These are phyloP conservation scores for Ornithoptera alexandrae DNA, from an alignment of 2,888 invertebrate species.

Conservation along the genomic window DNA sequence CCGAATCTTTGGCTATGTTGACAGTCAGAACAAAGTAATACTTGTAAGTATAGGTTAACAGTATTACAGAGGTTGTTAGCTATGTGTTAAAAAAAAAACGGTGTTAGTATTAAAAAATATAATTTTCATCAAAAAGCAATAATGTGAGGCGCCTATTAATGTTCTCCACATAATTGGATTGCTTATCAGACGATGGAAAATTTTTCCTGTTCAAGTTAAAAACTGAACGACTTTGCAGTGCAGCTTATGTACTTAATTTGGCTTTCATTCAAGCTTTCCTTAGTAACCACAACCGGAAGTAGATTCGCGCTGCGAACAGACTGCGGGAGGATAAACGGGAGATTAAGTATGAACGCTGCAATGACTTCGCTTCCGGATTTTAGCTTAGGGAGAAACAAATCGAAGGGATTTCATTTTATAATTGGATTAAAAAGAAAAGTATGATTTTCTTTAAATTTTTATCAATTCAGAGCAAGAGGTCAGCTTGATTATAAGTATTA, in stretches of 20 bases:
- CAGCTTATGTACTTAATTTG: conserved; percentile 13
- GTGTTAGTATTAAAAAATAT: no score
- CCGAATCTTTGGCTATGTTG: no score
- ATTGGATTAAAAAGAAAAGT: neutral
- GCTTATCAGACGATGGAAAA: neutral
- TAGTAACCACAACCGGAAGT: conserved; percentile 5
- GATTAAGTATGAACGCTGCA: conserved; percentile 8
- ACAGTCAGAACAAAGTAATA: no score
- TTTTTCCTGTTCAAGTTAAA: neutral
- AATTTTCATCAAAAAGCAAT: no score
- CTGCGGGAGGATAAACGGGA: neutral
- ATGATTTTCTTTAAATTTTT: no score
- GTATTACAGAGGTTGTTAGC: no score
- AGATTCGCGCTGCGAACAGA: conserved; percentile 4
- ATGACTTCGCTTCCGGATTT: conserved; percentile 1
- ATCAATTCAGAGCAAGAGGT: no score
- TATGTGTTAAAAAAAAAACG: no score
- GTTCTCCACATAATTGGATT: no score
- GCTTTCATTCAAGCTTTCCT: conserved; percentile 13
- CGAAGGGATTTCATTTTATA: neutral
- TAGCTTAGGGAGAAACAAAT: neutral
- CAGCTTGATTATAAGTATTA: no score
- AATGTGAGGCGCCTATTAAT: no score
- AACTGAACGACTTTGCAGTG: neutral
- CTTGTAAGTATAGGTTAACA: no score